Conservation (phyloP, 1,140 invertebrate species). For the Hyposmocoma kahamanoa region DNA sequence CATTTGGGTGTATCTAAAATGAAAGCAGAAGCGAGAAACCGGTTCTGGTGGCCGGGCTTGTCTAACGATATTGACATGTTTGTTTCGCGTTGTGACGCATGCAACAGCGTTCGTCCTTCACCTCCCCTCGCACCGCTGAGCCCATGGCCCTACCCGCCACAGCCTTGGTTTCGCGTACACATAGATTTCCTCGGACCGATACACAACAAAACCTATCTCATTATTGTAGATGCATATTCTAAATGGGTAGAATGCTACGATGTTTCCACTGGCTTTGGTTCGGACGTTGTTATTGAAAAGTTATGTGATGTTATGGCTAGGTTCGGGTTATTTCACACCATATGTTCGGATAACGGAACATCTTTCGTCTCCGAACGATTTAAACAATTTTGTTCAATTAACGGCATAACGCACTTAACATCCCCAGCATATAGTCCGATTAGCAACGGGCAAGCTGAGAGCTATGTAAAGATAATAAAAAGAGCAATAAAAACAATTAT, state of each 20-base stretch:
- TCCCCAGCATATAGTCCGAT: neutral
- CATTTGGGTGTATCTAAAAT: slow-evolving; percentile 60
- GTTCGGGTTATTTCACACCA: neutral
- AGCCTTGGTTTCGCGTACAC: slow-evolving; percentile 27
- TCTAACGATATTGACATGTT: slow-evolving; percentile 46
- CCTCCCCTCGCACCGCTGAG: neutral
- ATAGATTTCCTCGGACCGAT: slow-evolving; percentile 35
- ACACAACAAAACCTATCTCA: slow-evolving; percentile 25
- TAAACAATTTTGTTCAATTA: neutral
- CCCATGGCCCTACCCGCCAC: slow-evolving; percentile 22
- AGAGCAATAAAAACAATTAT: neutral
- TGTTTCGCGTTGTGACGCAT: neutral
- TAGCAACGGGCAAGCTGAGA: slow-evolving; percentile 3
- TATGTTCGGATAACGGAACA: neutral
- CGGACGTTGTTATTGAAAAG: neutral
- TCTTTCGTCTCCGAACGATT: neutral
- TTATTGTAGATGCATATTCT: slow-evolving; percentile 29
- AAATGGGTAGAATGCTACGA: slow-evolving; percentile 31
- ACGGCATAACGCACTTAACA: neutral
- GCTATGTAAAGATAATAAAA: neutral
- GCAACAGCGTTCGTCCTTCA: slow-evolving; percentile 14
- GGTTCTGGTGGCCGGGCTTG: slow-evolving; percentile 61
- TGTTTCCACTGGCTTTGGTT: neutral
- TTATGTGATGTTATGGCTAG: neutral
- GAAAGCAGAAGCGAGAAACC: slow-evolving; percentile 46